Evolutionary conservation across 2,113 vertebrate genomes (phyloP).

Genomic region (Beaufortia kweichowensis): DNA sequence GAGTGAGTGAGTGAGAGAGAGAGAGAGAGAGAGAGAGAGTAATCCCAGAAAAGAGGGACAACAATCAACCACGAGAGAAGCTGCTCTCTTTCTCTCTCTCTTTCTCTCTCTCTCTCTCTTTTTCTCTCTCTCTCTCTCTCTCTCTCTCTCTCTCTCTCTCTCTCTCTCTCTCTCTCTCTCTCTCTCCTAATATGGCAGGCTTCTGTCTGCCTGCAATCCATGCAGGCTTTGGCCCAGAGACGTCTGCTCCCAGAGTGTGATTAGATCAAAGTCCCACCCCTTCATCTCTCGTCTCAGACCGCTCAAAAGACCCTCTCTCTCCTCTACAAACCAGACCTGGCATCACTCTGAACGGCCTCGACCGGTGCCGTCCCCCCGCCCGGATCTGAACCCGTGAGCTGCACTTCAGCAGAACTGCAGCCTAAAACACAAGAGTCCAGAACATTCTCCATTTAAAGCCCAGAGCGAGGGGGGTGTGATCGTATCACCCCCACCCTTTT

Average conservation of each 20-base stretch:
- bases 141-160: conserved; percentile 69
- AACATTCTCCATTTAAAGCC: conserved; percentile 31
- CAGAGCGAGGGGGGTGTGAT: background rate
- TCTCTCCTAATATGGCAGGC: conserved; percentile 88
- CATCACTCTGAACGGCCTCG: background rate
- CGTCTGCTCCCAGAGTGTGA: conserved; percentile 77
- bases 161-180: conserved; percentile 48
- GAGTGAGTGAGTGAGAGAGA: conserved; percentile 22
- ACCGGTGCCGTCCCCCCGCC: background rate
- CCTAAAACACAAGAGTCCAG: background rate
- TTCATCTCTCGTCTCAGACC: conserved; percentile 30
- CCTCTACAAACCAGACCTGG: conserved; percentile 1
- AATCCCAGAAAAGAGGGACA: background rate
- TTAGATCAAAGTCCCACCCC: conserved; percentile 71
- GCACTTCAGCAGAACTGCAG: background rate
- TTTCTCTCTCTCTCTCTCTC: conserved; percentile 22
- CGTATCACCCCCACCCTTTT: conserved; percentile 45
- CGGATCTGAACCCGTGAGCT: background rate
- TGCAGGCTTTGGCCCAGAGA: conserved; percentile 76
- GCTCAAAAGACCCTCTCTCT: conserved; percentile 30
- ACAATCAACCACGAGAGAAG: conserved; percentile 7
- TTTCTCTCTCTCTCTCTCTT: conserved; percentile 69
- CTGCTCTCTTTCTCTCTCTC: conserved; percentile 8
- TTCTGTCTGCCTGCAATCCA: conserved; percentile 77
- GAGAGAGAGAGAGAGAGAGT: conserved; percentile 17